Evolutionary conservation across 2,888 invertebrate species (phyloP), one percentile per base, ranked within the genome.

Genomic region (Dryomyza anilis): DNA sequence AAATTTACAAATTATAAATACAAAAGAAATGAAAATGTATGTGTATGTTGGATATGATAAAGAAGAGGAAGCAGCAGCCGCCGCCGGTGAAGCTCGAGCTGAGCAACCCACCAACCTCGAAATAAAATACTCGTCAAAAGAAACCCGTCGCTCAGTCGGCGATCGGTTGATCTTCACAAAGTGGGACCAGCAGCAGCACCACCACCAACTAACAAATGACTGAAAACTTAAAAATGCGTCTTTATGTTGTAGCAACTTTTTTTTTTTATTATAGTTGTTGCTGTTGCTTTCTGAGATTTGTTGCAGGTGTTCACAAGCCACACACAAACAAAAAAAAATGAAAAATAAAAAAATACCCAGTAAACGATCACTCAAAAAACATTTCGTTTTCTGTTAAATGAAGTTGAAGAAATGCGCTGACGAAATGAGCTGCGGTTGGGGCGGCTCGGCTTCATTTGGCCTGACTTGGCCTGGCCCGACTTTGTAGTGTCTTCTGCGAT

Each of bases 151-250:
- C n/a, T n/a, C n/a, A n/a, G n/a, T n/a, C n/a, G n/a, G n/a, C n/a
- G n/a, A n/a, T n/a, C n/a, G n/a, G n/a, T n/a, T n/a, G n/a, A n/a
- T n/a, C n/a, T n/a, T n/a, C n/a, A 27, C 29, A 21, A 16, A 52
- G 50, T 52, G 50, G 50, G 50, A n/a, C n/a, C n/a, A n/a, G n/a
- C n/a, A n/a, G n/a, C n/a, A n/a, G n/a, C n/a, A n/a, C n/a, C n/a
- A n/a, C n/a, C n/a, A n/a, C n/a, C n/a, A n/a, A n/a, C 55, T 46
- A 43, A 58, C 58, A 58, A 58, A 58, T 58, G 45, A 58, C 58
- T 43, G 16, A 29, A 58, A 58, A 45, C 21, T 58, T 46, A 19
- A 58, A 39, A 46, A 25, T 58, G 27, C 27, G 36, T 55, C 27
- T 55, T 55, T 14, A 27, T 29, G 29, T 29, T 53, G 14, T 14